Base-by-base conservation (phyloP, 1,140 invertebrate species). In the Drosophila tani region DNA sequence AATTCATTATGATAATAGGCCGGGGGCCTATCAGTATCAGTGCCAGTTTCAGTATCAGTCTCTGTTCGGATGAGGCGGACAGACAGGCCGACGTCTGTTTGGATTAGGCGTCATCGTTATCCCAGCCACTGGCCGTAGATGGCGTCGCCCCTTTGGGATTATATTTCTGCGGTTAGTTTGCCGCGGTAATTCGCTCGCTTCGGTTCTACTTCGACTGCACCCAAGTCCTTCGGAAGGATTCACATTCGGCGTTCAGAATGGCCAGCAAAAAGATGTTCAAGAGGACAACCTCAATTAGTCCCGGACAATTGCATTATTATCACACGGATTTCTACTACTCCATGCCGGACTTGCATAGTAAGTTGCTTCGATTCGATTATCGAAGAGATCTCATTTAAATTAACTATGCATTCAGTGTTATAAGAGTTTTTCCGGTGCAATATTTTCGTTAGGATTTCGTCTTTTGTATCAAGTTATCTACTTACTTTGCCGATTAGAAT, bases 321-420 rank as follows among this genome's bases (percentile, higher is more conserved):
- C 91, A 92, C 59, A 91, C 91, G 62, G 91, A 92, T 73, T 88
- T 92, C 49, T 92, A 91, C 24, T 92, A 92, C 50, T 92, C 91
- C 11, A 91, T 92, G 91, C 81, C 91, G n/a, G 77, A 91, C 32
- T 63, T 92, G 41, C 51, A 78, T 35, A 92, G 91, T 92, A 79
- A 92, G 91, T 84, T 11, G 0, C 8, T 17, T 29, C 2, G 8
- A 41, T 43, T 21, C 8, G 0, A 41, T 29, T 40, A 5, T 0
- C 1, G 4, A 55, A 5, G 8, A 21, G 15, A 21, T 21, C 5
- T 3, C 1, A 19, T 14, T 21, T 15, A 38, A 38, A 55, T 55
- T 2, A 55, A 19, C 15, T 6, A n/a, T 0, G 8, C 14, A 21
- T 2, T 55, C 51, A 55, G 17, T 55, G 40, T 58, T 24, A 58